Conservation (phyloP, 2,113 vertebrate genomes). For the Tringa solitaria region DNA sequence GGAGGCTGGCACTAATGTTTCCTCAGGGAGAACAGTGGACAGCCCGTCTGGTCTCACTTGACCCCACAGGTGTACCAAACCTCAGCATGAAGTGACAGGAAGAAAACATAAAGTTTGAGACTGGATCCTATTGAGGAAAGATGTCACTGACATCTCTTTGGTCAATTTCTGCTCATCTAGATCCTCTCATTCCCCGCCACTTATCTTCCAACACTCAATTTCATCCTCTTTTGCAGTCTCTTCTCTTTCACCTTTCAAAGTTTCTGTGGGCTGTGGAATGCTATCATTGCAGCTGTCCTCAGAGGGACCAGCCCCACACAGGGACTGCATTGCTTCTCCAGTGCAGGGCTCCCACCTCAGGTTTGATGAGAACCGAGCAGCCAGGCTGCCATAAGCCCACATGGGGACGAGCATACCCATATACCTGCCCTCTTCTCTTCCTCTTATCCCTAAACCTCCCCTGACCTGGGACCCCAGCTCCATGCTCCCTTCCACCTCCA, state of each 20-base stretch:
- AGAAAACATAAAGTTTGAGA: not conserved
- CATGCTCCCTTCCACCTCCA: not conserved
- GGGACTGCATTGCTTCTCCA: rapidly evolving
- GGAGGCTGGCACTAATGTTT: not conserved
- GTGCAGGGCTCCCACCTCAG: rapidly evolving
- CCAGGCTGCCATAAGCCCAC: not conserved
- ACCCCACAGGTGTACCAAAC: not conserved
- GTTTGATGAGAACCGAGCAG: not conserved
- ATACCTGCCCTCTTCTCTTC: not conserved
- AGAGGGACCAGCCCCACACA: not conserved
- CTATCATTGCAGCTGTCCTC: not conserved
- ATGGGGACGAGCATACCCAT: rapidly evolving
- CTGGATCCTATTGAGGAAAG: not conserved
- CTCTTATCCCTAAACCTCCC: not conserved
- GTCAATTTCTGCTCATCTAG: not conserved
- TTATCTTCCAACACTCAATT: not conserved
- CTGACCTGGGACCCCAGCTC: not conserved
- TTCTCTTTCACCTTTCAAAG: not conserved
- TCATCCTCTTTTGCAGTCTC: not conserved
- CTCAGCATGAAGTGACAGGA: not conserved
- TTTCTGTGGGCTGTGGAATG: not conserved
- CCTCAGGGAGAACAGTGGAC: not conserved
- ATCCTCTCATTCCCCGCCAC: not conserved
- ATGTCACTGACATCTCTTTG: not conserved
- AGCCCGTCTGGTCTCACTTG: not conserved